Conservation (phyloP, 2,797 vertebrate genomes). For the Craterocephalus amniculus region DNA sequence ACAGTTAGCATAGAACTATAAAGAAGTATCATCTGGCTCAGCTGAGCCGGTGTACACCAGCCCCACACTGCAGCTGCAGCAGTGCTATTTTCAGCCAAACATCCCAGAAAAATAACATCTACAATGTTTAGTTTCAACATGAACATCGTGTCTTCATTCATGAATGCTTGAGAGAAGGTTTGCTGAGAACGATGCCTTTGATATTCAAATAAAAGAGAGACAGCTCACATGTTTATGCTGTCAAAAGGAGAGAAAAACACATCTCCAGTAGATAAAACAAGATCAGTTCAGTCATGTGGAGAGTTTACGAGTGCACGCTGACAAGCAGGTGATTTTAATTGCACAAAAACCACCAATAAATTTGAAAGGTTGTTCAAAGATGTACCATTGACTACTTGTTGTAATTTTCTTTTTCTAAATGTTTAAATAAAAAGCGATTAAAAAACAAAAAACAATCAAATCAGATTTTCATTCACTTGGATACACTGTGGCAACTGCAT, state of each 20-base stretch:
- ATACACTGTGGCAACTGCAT: not conserved
- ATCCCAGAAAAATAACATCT: not conserved
- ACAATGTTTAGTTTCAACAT: not conserved
- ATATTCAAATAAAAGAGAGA: not conserved
- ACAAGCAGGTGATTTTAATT: constrained; percentile 27
- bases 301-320: constrained; percentile 15
- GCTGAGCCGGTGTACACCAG: not conserved
- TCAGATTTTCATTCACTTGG: too few species aligned
- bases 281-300: constrained; percentile 23
- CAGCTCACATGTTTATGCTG: not conserved
- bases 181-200: not conserved
- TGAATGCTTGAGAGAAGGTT: not conserved
- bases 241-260: not conserved
- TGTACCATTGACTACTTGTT: not conserved
- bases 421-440: constrained; percentile 18
- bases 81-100: not conserved
- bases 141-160: not conserved
- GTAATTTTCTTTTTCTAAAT: constrained; percentile 32
- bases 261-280: constrained; percentile 2
- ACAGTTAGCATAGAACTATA: not conserved
- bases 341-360: constrained; percentile 7
- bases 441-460: constrained; percentile 10
- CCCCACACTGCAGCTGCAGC: not conserved
- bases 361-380: not conserved
- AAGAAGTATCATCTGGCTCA: not conserved